Base-by-base conservation (phyloP, 2,113 vertebrate species). In the Marmota monax region DNA sequence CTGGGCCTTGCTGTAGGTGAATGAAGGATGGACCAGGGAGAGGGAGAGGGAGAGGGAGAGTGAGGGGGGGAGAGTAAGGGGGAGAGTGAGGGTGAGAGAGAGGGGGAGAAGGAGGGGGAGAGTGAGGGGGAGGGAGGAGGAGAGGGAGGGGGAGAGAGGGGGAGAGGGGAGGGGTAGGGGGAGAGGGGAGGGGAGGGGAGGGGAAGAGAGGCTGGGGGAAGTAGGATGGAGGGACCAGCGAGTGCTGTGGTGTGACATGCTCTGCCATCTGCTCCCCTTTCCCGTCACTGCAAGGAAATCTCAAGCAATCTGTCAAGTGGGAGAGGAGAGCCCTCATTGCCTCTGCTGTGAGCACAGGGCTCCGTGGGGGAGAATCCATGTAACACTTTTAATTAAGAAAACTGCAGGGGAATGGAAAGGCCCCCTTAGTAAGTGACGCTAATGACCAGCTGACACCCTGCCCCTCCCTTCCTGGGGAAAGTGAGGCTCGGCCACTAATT, bases 371-470 rank as follows among this genome's bases (percentile, higher is more conserved):
- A 93, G 93, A 93, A 87, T 67, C 78, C 69, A 16, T 61, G 29
- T 22, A 39, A 74, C 78, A 72, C 48, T 84, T 70, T 84, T 93
- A 93, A 92, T 95, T 90, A 89, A 87, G 80, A 67, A 39, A 77
- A 84, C 83, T 87, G 25, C 67, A 42, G 94, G 70, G 17, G n/a
- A 78, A 56, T 61, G 83, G 93, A 82, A 56, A 73, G 58, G 65
- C 45, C 70, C 69, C 53, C 48, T 69, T 37, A 53, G 63, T 61
- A 63, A 87, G 79, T 22, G 58, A 70, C 0, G 56, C 39, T 84
- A 78, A 76, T 84, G 88, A 96, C 72, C 25, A 29, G 45, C 73
- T 51, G 53, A 65, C 0, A 10, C 22, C 65, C 53, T 93, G 3
- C 39, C 23, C 10, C 23, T 27, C 10, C 6, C 10, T 16, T 67